Evolutionary conservation across 1,140 invertebrate genomes (phyloP), one percentile per base, ranked within the genome.

Genomic region (Bilobella aurantiaca): DNA sequence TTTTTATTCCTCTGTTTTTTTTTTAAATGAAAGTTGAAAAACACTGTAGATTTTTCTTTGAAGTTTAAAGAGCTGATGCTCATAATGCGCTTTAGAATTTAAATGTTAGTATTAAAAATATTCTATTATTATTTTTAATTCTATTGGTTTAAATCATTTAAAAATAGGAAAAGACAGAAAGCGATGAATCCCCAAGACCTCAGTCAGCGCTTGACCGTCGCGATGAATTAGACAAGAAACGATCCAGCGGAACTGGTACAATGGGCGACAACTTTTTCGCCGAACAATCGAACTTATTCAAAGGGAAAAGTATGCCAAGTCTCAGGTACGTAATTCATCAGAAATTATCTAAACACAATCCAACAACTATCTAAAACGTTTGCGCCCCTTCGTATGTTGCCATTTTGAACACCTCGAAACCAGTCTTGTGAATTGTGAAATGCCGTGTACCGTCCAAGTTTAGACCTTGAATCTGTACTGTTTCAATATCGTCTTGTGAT

Each of bases 261-360:
- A 59, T 64, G 47, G 49, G 53, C 3, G 63, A 67, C 18, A 69
- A 61, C 37, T 66, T 61, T 56, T 70, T 70, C 42, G 66, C 58
- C 23, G 68, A 67, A 34, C 62, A 57, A 27, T 68, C 71, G 21
- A 69, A 68, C 49, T 70, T 94, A 31, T 86, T 92, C 53, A 92
- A 93, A 82, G 92, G 91, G 57, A 94, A 93, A 79, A 93, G 90
- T 80, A 93, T 95, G 90, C 92, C 92, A 3, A 93, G 91, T 77
- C 79, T 95, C 57, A 94, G 90, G 91, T 93, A 82, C 78, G 28
- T 3, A 61, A 12, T 59, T 27, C 31, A 12, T n/a, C 14, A 57
- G 5, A 14, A 14, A 8, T 29, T 59, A 29, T 21, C 12, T 56
- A 5, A 12, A 14, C 49, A 5, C 8, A 42, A 42, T 57, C 32